A percentile compares a stretch with the other conserved stretches of the same genome.
Evolutionary conservation across 2,113 vertebrate species (phyloP).

Genomic region (Ellobius talpinus): DNA sequence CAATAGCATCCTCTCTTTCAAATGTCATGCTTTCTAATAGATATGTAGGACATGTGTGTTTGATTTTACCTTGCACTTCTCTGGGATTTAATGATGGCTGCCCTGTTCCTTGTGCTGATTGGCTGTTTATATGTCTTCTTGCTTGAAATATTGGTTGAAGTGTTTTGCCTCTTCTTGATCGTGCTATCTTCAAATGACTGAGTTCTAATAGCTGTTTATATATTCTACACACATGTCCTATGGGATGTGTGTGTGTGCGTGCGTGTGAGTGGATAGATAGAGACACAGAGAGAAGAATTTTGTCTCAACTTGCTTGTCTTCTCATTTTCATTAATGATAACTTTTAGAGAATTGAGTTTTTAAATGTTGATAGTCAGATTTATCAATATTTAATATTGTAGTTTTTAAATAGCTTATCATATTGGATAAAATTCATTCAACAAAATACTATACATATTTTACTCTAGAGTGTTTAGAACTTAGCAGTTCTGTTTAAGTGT

Average conservation of each 20-base stretch:
- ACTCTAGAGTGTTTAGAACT: not conserved
- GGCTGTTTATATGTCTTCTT: not conserved
- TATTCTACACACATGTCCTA: not conserved
- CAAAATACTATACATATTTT: not conserved
- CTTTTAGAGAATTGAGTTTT: not conserved
- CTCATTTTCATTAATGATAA: not conserved
- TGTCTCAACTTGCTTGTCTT: not conserved
- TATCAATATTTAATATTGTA: not conserved
- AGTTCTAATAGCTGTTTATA: not conserved
- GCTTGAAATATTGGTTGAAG: not conserved
- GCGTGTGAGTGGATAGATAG: not conserved
- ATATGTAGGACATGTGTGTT: not conserved
- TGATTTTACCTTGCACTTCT: not conserved
- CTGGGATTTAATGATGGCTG: not conserved
- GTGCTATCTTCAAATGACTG: not conserved
- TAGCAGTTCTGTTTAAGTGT: not conserved
- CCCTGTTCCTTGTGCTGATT: not conserved
- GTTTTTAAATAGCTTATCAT: not conserved
- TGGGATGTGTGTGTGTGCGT: too few species aligned
- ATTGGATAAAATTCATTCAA: not conserved
- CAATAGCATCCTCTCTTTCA: not conserved
- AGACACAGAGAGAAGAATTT: not conserved
- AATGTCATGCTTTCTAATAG: not conserved
- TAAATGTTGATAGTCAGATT: not conserved
- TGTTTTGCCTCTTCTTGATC: not conserved